These are phyloP conservation scores for Orientallactaga bullata DNA, from an alignment of 2,113 vertebrate genomes.

Conservation along the genomic window DNA sequence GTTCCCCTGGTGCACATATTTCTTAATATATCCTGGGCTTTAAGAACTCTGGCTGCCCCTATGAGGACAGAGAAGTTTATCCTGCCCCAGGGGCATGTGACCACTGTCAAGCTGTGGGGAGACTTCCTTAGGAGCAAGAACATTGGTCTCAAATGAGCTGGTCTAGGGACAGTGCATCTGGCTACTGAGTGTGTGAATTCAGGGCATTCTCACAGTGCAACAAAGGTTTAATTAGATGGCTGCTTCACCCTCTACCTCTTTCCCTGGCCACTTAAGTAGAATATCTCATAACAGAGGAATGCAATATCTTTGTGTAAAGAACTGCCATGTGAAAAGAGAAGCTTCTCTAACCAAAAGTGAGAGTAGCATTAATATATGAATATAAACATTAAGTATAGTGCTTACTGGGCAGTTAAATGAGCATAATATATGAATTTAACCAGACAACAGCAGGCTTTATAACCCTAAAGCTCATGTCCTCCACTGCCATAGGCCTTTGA, in stretches of 20 bases:
- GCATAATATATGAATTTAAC: too few species aligned
- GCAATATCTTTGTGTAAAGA: not conserved
- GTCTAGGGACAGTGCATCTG: fast-evolving
- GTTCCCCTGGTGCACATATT: constrained; percentile 29
- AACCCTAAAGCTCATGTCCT: too few species aligned
- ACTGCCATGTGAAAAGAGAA: too few species aligned
- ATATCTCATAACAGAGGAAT: not conserved
- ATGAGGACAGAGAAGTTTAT: not conserved
- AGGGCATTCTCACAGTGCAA: fast-evolving
- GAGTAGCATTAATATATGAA: too few species aligned
- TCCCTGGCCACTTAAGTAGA: not conserved
- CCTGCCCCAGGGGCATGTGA: not conserved
- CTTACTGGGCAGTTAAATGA: too few species aligned
- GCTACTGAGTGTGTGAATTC: not conserved
- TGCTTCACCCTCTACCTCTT: not conserved
- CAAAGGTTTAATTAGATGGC: too few species aligned
- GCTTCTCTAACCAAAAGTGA: too few species aligned
- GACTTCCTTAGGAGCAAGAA: too few species aligned
- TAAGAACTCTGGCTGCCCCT: constrained; percentile 43
- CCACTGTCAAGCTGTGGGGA: not conserved
- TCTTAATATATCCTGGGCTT: constrained; percentile 57
- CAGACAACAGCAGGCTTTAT: too few species aligned
- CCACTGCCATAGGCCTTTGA: too few species aligned
- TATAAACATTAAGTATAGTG: too few species aligned
- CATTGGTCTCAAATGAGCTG: fast-evolving